Conservation (phyloP, 2,797 vertebrate species). For the Ceyx erithaca region DNA sequence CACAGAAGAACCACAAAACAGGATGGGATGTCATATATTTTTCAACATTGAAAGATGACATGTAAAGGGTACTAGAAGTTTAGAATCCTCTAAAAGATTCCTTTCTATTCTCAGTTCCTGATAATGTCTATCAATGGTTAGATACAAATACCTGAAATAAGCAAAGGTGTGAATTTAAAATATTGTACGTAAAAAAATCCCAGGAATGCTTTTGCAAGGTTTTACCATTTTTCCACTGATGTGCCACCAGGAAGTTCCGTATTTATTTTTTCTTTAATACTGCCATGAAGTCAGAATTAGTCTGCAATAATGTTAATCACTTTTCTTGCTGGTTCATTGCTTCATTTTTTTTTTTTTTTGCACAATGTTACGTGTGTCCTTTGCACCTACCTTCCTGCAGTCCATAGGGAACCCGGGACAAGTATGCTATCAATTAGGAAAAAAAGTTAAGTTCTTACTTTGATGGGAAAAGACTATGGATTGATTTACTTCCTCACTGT, state of each 20-base stretch:
- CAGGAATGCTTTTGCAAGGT: neutral
- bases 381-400: neutral
- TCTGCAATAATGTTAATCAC: neutral
- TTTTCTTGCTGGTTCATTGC: neutral
- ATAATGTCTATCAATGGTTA: neutral
- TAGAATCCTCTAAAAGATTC: neutral
- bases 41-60: neutral
- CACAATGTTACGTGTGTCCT: rapidly evolving
- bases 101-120: neutral
- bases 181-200: neutral
- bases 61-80: neutral
- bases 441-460: neutral
- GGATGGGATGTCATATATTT: neutral
- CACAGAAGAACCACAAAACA: neutral
- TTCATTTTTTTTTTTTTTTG: neutral
- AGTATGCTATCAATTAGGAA: neutral
- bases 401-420: neutral
- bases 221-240: neutral
- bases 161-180: neutral
- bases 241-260: neutral
- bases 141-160: neutral
- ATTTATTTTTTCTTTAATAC: neutral
- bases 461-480: neutral
- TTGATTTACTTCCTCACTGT: neutral
- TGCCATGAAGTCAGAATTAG: neutral